Conservation (phyloP, 2,888 invertebrate genomes). For the Leptinotarsa tumamoca region DNA sequence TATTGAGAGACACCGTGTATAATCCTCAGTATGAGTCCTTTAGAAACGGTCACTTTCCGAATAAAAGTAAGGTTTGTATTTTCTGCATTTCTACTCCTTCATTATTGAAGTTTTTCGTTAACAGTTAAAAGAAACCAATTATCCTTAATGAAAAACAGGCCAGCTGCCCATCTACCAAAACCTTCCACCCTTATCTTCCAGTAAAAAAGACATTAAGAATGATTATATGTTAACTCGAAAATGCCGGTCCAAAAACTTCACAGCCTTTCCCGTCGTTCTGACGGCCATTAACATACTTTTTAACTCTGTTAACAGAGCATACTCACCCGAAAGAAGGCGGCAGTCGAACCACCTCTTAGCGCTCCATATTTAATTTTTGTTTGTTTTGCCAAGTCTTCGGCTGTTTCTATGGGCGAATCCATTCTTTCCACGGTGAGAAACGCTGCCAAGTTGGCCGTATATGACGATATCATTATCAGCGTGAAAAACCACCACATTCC, state of each 20-base stretch:
- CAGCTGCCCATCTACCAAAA: background rate
- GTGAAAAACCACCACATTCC: slow-evolving; percentile 98
- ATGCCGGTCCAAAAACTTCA: background rate
- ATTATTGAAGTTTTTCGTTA: too few relatives aligned
- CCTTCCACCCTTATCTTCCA: background rate
- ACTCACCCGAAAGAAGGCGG: slow-evolving; percentile 91
- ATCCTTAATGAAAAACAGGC: too few relatives aligned
- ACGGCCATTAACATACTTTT: slow-evolving; percentile 2
- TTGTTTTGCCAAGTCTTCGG: slow-evolving; percentile 95
- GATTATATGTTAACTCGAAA: slow-evolving; percentile 4
- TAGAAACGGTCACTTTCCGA: too few relatives aligned
- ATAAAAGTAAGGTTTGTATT: too few relatives aligned
- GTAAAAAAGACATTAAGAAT: background rate
- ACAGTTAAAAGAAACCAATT: too few relatives aligned
- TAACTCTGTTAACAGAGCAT: background rate
- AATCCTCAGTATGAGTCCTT: too few relatives aligned
- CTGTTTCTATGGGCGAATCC: slow-evolving; percentile 95
- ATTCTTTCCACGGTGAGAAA: slow-evolving; percentile 93
- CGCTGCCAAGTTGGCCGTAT: slow-evolving; percentile 95
- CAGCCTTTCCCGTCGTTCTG: background rate
- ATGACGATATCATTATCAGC: slow-evolving; percentile 94
- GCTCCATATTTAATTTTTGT: slow-evolving; percentile 98
- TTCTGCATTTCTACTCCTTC: too few relatives aligned
- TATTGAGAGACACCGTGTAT: too few relatives aligned
- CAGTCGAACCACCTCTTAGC: slow-evolving; percentile 91